These are phyloP conservation scores for Bovichtus diacanthus DNA, from an alignment of 2,797 vertebrate species.

Conservation along the genomic window DNA sequence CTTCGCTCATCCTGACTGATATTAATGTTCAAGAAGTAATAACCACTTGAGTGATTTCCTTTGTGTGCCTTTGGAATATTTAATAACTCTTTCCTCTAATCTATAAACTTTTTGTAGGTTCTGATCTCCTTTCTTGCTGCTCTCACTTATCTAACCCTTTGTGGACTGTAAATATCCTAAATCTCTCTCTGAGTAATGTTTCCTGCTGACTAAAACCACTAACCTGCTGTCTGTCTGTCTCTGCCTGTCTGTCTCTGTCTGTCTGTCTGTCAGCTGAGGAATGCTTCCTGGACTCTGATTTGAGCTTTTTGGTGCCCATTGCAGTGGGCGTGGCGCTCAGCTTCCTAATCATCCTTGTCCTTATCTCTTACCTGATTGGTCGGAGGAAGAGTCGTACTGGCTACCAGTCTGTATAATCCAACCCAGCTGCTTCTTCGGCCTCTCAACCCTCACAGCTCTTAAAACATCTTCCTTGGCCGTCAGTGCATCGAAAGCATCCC, in stretches of 20 bases:
- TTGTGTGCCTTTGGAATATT: background rate
- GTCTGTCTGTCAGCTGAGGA: slow-evolving; percentile 92
- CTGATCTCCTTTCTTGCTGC: slow-evolving; percentile 9
- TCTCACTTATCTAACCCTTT: slow-evolving; percentile 12
- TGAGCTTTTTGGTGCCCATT: slow-evolving; percentile 98
- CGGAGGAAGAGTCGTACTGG: slow-evolving; percentile 96
- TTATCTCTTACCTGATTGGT: slow-evolving; percentile 97
- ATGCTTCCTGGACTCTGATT: slow-evolving; percentile 97
- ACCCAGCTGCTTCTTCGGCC: slow-evolving; percentile 40
- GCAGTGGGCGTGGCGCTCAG: slow-evolving; percentile 94
- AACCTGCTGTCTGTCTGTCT: slow-evolving; percentile 71
- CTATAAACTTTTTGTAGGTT: slow-evolving; percentile 8
- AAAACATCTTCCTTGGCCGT: slow-evolving; percentile 19
- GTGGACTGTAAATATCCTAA: slow-evolving; percentile 8
- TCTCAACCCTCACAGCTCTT: slow-evolving; percentile 30
- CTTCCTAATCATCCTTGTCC: slow-evolving; percentile 97
- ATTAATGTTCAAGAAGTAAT: slow-evolving; percentile 7
- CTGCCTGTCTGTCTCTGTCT: slow-evolving; percentile 68
- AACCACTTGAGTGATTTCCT: background rate
- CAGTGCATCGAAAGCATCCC: slow-evolving; percentile 40
- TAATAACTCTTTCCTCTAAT: slow-evolving; percentile 14
- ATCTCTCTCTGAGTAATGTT: background rate
- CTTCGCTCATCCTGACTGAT: slow-evolving; percentile 6
- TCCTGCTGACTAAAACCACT: slow-evolving; percentile 51
- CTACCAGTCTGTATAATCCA: slow-evolving; percentile 94